A percentile compares a stretch with the other conserved stretches of the same genome.
Conservation (phyloP, 2,113 vertebrate species). For the Ciconia maguari region DNA sequence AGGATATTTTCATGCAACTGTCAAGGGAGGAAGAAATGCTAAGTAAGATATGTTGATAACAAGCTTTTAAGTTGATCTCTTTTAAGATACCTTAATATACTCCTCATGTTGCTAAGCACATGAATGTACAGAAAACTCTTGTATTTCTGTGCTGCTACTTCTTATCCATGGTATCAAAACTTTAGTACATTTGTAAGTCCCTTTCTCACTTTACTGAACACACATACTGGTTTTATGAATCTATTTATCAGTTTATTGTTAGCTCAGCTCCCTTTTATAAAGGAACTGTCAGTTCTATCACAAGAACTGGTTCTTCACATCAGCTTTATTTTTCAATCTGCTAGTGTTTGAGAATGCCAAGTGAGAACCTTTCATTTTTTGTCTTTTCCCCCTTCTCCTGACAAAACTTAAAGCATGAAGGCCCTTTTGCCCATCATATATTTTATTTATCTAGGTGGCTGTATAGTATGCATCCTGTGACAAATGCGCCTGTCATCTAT, state of each 20-base stretch:
- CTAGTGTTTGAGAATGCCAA: neutral
- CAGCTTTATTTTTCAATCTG: conserved; percentile 26
- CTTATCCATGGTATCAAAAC: neutral
- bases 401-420: neutral
- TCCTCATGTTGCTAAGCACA: neutral
- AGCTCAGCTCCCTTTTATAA: conserved; percentile 24
- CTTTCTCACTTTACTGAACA: neutral
- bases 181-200: neutral
- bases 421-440: neutral
- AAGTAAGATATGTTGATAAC: neutral
- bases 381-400: neutral
- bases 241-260: conserved; percentile 36
- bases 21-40: neutral
- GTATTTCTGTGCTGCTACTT: neutral
- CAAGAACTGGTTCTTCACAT: conserved; percentile 19
- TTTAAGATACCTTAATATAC: neutral
- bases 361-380: neutral
- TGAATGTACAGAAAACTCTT: neutral
- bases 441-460: conserved; percentile 14
- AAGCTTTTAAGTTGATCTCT: neutral
- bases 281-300: neutral
- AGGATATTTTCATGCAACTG: neutral
- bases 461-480: neutral
- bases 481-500: conserved; percentile 34
- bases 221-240: neutral